Evolutionary conservation across 2,888 invertebrate genomes (phyloP).

Genomic region (Hypomecis atomaria): DNA sequence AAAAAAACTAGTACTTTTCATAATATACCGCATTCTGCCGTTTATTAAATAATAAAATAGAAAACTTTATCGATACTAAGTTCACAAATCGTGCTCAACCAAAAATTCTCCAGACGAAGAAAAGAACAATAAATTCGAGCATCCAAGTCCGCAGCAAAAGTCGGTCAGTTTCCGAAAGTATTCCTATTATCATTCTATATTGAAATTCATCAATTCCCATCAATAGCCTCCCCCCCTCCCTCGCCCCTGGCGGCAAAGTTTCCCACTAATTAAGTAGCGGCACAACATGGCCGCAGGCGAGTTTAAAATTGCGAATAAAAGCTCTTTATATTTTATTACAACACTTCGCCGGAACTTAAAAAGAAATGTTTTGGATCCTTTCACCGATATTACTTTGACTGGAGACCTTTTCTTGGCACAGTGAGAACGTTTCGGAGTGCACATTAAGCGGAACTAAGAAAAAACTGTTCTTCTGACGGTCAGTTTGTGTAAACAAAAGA

Average conservation of each 20-base stretch:
- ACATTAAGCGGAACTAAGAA: background rate
- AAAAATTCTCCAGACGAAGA: background rate
- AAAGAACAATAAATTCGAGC: background rate
- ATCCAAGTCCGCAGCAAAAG: conserved; percentile 9
- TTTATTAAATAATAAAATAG: no score
- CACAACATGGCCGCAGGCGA: conserved; percentile 42
- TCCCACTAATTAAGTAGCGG: conserved; percentile 62
- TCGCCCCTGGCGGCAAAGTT: conserved; percentile 58
- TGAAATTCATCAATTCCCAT: conserved; percentile 36
- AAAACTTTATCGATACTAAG: background rate
- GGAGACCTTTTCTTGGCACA: background rate
- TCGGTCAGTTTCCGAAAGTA: conserved; percentile 20
- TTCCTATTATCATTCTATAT: conserved; percentile 30
- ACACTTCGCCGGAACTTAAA: conserved; percentile 24
- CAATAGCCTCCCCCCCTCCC: conserved; percentile 29
- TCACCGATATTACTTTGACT: conserved; percentile 20
- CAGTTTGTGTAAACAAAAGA: conserved; percentile 17
- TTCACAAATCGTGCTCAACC: background rate
- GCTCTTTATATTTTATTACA: conserved; percentile 30
- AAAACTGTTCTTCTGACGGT: conserved; percentile 4
- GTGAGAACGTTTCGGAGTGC: background rate
- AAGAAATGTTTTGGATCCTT: conserved; percentile 26
- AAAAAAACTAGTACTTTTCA: no score
- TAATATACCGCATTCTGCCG: no score
- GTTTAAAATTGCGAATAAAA: conserved; percentile 36